Percentiles rank a stretch among this genome's conserved stretches.
phyloP scores from a whole-genome alignment of 2,113 vertebrate genomes.

The Arenaria interpres region DNA sequence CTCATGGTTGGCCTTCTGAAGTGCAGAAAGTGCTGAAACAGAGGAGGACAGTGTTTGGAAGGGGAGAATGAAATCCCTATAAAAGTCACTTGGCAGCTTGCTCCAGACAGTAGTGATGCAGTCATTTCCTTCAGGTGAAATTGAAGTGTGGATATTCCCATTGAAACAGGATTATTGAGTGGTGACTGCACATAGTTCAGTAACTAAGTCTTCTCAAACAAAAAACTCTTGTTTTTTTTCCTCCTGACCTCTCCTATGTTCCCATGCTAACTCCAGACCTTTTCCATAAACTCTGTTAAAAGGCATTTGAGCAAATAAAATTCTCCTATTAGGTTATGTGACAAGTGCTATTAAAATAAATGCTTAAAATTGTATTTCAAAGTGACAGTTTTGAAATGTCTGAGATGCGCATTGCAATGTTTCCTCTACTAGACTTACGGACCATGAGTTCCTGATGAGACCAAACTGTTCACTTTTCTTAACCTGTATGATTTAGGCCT shows the following conservation, averaged over 20 bases:
- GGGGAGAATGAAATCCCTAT: neutral
- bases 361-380: neutral
- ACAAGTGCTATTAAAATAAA: neutral
- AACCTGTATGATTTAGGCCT: neutral
- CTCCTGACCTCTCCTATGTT: neutral
- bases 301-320: neutral
- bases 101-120: neutral
- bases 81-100: neutral
- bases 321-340: neutral
- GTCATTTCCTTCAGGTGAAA: neutral
- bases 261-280: neutral
- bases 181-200: neutral
- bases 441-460: neutral
- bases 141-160: neutral
- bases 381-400: neutral
- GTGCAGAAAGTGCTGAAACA: neutral
- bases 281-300: neutral
- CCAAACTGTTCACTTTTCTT: neutral
- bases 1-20: neutral
- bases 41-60: neutral
- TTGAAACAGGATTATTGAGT: neutral
- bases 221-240: neutral
- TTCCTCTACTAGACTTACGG: neutral
- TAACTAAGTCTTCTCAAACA: neutral
- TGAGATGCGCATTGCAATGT: neutral